phyloP scores from a whole-genome alignment of 2,797 vertebrate genomes.

The Momotus momota region DNA sequence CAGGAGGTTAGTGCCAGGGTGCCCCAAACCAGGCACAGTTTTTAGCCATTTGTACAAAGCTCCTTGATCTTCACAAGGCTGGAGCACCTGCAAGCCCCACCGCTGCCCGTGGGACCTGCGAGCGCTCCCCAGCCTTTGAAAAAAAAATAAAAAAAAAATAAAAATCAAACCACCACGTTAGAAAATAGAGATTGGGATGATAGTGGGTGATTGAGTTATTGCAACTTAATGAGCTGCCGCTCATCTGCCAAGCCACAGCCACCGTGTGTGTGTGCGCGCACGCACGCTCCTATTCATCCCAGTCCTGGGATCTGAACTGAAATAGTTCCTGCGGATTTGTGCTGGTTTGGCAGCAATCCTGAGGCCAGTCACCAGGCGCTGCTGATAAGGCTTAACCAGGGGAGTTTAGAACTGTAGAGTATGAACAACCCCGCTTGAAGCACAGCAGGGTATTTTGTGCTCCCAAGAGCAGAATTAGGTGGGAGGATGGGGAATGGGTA shows the following conservation, averaged over 20 bases:
- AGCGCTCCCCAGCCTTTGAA: neutral
- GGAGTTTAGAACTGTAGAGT: neutral
- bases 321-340: neutral
- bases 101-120: neutral
- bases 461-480: neutral
- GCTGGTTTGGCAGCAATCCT: constrained; percentile 14
- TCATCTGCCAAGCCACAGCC: constrained; percentile 57
- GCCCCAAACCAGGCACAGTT: fast-evolving
- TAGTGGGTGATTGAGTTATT: constrained; percentile 24
- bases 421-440: fast-evolving
- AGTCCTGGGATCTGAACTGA: neutral
- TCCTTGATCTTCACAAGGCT: neutral
- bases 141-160: neutral
- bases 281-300: neutral
- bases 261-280: neutral
- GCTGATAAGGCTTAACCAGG: neutral
- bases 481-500: fast-evolving
- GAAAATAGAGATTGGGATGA: constrained; percentile 23
- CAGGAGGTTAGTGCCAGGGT: neutral
- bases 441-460: fast-evolving
- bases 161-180: neutral
- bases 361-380: neutral
- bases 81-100: neutral
- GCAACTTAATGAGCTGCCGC: neutral
- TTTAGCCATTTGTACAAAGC: neutral